Evolutionary conservation across 1,140 invertebrate genomes (phyloP), one percentile per base, ranked within the genome.

Genomic region (Ostrea edulis): DNA sequence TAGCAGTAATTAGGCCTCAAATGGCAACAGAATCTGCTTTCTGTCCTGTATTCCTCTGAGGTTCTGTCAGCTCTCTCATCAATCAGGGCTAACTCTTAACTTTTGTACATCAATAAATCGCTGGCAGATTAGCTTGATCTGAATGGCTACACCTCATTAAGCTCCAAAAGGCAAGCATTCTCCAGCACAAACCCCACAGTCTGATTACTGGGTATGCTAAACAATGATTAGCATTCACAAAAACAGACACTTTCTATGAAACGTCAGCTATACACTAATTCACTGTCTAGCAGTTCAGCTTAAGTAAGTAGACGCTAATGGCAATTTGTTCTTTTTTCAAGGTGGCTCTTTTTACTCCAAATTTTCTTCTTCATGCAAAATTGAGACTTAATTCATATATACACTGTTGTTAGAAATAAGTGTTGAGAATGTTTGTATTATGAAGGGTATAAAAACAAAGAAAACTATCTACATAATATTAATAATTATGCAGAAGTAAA

Each of bases 81-180:
- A 29, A 35, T 71, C 68, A 71, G 68, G 25, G n/a, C 68, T 29
- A 35, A 71, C 68, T 71, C 68, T 71, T 71, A 71, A 71, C 68
- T 71, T 71, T 71, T 71, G 68, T 71, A 71, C 68, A 71, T 71
- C 68, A 71, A 71, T 71, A 71, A 71, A 71, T 71, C 68, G 68
- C 68, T 35, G n/a, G 8, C 22, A 62, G 68, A 71, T 71, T 71
- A 71, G 68, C 29, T 71, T 25, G 68, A 71, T 71, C 12, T 71
- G 68, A 71, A 71, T 71, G 12, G 25, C 68, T 71, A 71, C 68
- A 71, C 68, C 68, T 71, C 68, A 71, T 71, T 71, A 35, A 71
- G 25, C 68, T 12, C 22, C 68, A 25, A 35, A 71, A 25, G 25
- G 68, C 22, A 25, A 35, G 68, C 68, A 29, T n/a, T 71, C 68